phyloP scores from a whole-genome alignment of 2,888 invertebrate genomes.

The Lingula anatina region DNA sequence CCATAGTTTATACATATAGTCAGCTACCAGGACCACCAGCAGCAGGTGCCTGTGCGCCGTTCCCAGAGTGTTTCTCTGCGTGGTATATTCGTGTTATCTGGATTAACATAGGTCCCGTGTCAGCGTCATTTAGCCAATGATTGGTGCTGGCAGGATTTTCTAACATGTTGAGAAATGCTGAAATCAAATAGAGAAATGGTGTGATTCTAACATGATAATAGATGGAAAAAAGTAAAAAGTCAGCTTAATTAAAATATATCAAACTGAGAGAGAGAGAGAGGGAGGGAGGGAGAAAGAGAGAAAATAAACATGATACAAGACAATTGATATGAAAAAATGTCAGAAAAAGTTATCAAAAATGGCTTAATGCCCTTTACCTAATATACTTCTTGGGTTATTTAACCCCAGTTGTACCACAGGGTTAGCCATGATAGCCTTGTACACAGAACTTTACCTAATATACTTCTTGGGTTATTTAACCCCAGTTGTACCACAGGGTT shows the following conservation, averaged over 20 bases:
- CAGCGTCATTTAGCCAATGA: slow-evolving; percentile 66
- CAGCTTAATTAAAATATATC: background rate
- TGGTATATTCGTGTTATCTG: slow-evolving; percentile 60
- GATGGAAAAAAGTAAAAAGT: background rate
- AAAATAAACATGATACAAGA: too few species aligned
- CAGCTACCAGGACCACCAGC: too few species aligned
- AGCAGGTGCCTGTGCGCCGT: too few species aligned
- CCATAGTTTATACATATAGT: too few species aligned
- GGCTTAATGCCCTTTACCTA: too few species aligned
- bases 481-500: slow-evolving; percentile 65
- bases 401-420: slow-evolving; percentile 64
- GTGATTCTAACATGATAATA: background rate
- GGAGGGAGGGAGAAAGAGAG: too few species aligned
- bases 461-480: slow-evolving; percentile 63
- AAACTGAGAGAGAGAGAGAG: background rate
- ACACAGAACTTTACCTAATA: slow-evolving; percentile 61
- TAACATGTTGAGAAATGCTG: slow-evolving; percentile 65
- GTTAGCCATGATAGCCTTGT: slow-evolving; percentile 62
- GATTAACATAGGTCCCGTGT: slow-evolving; percentile 63
- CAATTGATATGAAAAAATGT: too few species aligned
- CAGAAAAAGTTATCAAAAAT: too few species aligned
- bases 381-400: slow-evolving; percentile 62
- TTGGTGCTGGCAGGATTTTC: slow-evolving; percentile 63
- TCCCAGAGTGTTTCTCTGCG: slow-evolving; percentile 42
- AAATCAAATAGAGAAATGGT: slow-evolving; percentile 18